Base-by-base conservation (phyloP, 2,888 invertebrate genomes). In the Romanomermis culicivorax region DNA sequence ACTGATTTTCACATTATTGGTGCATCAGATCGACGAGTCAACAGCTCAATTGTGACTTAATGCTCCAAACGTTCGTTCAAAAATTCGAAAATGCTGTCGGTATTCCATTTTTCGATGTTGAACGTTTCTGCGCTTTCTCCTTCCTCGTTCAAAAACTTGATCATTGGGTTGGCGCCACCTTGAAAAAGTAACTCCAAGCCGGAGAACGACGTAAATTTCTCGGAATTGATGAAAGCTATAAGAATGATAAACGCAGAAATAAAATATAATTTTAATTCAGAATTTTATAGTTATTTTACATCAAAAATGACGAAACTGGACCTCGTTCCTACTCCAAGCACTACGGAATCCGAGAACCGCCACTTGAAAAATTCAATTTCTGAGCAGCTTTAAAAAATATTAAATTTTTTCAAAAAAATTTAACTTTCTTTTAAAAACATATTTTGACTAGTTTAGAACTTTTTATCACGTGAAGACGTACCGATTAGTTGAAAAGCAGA, bases 21-120 rank as follows among this genome's bases (percentile, higher is more conserved):
- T 36, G 17, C 7, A 11, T 36, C 11, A 36, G 36, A 17, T 36
- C 36, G 36, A 36, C 7, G 36, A 11, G 36, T 36, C 36, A 17
- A 36, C 36, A 11, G 36, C 11, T n/a, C 7, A 36, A 36, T 36
- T 17, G 36, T 17, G 17, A 11, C 36, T 51, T 55, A 55, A 20
- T 54, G 56, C 20, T 60, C 57, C 60, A 91, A 76, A 76, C 87
- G 83, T 36, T 86, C 83, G 60, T 80, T 81, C 60, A 93, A 78
- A 73, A 91, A 95, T 71, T 91, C 91, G 69, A 87, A 85, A 1
- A 95, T 84, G 0, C 89, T 83, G 70, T 95, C 91, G 0, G 93
- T 93, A 71, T 91, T 85, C 93, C 93, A 95, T 68, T 89, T 89
- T 63, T 88, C 87, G 67, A 95, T 89, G 49, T 89, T 89, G 24